phyloP scores from a whole-genome alignment of 2,113 vertebrate species.

The Acrocephalus kingi region DNA sequence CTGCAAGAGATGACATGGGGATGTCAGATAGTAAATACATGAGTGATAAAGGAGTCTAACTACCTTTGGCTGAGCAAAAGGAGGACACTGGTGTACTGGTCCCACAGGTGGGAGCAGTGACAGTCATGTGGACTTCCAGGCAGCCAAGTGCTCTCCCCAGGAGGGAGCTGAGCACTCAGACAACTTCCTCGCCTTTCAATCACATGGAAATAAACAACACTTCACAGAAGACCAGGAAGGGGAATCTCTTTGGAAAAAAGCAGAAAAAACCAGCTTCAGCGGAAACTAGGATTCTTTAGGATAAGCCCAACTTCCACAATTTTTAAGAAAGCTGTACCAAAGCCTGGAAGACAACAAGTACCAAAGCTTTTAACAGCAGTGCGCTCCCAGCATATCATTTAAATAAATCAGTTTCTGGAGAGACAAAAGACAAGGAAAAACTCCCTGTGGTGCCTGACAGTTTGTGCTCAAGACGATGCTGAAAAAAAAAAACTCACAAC shows the following conservation, averaged over 20 bases:
- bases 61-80: not conserved
- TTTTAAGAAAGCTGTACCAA: not conserved
- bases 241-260: not conserved
- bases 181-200: not conserved
- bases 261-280: not conserved
- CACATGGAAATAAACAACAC: not conserved
- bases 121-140: not conserved
- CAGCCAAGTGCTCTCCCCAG: not conserved
- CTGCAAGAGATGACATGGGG: not conserved
- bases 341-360: not conserved
- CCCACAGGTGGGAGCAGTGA: not conserved
- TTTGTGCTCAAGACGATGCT: not conserved
- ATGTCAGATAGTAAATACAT: not conserved
- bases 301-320: not conserved
- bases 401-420: constrained; percentile 42
- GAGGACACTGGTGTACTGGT: not conserved
- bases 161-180: not conserved
- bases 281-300: not conserved
- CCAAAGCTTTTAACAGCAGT: not conserved
- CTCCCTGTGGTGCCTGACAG: constrained; percentile 19
- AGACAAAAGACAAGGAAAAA: constrained; percentile 56
- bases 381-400: constrained; percentile 36
- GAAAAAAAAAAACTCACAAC: not conserved
- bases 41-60: not conserved
- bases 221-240: not conserved